phyloP scores from a whole-genome alignment of 2,113 vertebrate species.

The Pampusana beccarii region DNA sequence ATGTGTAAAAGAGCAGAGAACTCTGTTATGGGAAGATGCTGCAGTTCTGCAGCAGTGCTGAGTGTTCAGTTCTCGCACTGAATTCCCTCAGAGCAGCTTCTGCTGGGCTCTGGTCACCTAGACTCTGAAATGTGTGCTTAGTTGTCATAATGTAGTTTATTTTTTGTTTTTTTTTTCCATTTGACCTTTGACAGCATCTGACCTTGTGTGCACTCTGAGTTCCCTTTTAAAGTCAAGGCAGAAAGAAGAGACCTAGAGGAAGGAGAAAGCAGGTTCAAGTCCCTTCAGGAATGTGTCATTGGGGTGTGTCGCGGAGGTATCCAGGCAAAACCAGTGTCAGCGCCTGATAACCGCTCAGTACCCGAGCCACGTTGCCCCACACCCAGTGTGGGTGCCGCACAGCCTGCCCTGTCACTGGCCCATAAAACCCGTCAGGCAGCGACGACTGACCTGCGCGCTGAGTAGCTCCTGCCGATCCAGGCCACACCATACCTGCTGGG shows the following conservation, averaged over 20 bases:
- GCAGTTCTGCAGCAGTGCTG: background rate
- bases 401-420: background rate
- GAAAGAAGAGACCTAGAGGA: background rate
- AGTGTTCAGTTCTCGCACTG: background rate
- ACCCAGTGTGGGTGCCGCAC: background rate
- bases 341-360: background rate
- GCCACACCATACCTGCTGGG: background rate
- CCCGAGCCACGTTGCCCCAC: background rate
- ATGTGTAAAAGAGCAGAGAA: background rate
- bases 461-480: background rate
- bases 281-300: background rate
- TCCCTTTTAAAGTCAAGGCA: background rate
- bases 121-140: background rate
- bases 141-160: background rate
- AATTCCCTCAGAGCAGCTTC: background rate
- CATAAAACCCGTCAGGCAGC: background rate
- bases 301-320: background rate
- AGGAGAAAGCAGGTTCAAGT: background rate
- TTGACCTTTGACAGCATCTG: background rate
- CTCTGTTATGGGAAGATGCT: background rate
- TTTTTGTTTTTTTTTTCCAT: background rate
- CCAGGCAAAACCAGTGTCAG: background rate
- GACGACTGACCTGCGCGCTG: fast-evolving
- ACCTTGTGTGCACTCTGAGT: background rate
- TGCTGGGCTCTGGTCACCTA: background rate